These are phyloP conservation scores for Pantherophis guttatus DNA, from an alignment of 2,113 vertebrate species.

Conservation along the genomic window DNA sequence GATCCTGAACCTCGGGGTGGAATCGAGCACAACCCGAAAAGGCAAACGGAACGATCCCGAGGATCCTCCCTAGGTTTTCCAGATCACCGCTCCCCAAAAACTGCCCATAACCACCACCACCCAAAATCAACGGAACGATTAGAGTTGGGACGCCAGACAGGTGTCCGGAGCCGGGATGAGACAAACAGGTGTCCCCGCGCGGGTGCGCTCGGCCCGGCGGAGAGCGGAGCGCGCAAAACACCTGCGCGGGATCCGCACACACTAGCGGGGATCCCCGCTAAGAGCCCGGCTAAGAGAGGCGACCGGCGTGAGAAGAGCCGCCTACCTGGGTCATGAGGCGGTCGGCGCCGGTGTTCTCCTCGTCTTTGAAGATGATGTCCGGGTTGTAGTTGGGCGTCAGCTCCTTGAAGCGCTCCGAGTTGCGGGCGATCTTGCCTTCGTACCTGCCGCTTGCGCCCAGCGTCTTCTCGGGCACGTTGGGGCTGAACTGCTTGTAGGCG, in stretches of 20 bases:
- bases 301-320: neutral
- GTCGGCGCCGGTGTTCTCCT: conserved; percentile 97
- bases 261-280: neutral
- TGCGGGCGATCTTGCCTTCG: conserved; percentile 92
- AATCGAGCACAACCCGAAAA: neutral
- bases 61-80: neutral
- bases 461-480: conserved; percentile 96
- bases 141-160: neutral
- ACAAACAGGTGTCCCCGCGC: neutral
- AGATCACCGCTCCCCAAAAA: neutral
- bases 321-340: conserved; percentile 95
- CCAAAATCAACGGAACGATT: neutral
- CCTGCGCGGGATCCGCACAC: neutral
- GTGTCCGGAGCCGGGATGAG: neutral
- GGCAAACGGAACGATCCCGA: neutral
- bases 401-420: conserved; percentile 93
- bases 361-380: conserved; percentile 98
- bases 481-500: conserved; percentile 89
- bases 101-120: neutral
- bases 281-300: neutral
- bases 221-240: neutral
- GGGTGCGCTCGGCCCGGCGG: neutral
- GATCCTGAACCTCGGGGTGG: neutral
- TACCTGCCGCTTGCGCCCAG: conserved; percentile 93
- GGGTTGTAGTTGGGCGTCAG: conserved; percentile 97